These are phyloP conservation scores for Neolamprologus brichardi DNA, from an alignment of 2,113 vertebrate species.

Conservation along the genomic window DNA sequence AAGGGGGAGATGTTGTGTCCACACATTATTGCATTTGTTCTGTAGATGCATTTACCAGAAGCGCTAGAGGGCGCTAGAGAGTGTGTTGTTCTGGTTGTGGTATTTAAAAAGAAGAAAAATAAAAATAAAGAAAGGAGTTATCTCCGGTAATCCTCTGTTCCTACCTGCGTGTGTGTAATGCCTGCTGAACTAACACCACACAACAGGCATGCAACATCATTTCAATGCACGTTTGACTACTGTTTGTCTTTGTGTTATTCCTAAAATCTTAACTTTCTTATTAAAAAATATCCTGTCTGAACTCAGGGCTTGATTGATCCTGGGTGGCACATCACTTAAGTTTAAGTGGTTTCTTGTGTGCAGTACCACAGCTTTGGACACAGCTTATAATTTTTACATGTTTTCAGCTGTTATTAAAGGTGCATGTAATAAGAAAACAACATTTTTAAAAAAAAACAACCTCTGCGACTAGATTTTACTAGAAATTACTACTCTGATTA, in stretches of 20 bases:
- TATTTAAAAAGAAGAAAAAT: rapidly evolving
- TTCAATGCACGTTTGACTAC: background rate
- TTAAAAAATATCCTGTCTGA: background rate
- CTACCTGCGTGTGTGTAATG: background rate
- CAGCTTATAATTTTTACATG: background rate
- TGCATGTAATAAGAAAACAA: background rate
- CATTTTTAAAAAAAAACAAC: rapidly evolving
- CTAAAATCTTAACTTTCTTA: background rate
- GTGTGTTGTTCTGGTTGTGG: background rate
- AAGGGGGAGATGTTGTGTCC: background rate
- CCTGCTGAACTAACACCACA: background rate
- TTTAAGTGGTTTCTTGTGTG: background rate
- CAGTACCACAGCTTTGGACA: background rate
- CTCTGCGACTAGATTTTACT: background rate
- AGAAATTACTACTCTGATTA: background rate
- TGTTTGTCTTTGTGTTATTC: background rate
- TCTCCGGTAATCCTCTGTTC: background rate
- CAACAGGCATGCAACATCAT: background rate
- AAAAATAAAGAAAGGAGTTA: background rate
- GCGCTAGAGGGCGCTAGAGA: background rate
- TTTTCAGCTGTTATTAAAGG: background rate
- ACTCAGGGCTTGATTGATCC: background rate
- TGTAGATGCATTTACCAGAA: too few relatives aligned
- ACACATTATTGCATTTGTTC: too few relatives aligned
- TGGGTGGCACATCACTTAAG: rapidly evolving